These are phyloP conservation scores for Ameiurus melas DNA, from an alignment of 2,113 vertebrate species.

Conservation along the genomic window DNA sequence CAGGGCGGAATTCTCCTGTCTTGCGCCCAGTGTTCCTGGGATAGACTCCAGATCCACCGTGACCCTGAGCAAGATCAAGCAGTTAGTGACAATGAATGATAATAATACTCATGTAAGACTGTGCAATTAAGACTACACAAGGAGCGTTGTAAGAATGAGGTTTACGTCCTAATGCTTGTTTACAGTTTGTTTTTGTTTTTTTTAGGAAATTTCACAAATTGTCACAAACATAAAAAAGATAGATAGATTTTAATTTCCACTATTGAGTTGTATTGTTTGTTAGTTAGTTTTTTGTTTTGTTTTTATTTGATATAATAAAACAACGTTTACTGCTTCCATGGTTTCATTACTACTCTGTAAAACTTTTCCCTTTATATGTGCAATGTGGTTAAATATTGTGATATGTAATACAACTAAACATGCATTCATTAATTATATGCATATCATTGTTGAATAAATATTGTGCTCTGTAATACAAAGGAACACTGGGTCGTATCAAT, in stretches of 20 bases:
- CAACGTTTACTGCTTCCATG: background rate
- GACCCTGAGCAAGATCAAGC: background rate
- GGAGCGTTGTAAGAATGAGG: background rate
- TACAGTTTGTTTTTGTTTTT: background rate
- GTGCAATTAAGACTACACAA: background rate
- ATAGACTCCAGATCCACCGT: background rate
- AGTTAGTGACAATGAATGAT: background rate
- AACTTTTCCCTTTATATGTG: background rate
- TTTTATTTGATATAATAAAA: background rate
- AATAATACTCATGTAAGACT: background rate
- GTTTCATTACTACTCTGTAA: background rate
- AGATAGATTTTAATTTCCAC: background rate
- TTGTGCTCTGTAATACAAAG: background rate
- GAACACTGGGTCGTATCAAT: background rate
- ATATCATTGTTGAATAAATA: background rate
- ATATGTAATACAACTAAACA: background rate
- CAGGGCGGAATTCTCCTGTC: no score
- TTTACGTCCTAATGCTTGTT: background rate
- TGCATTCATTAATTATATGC: no score
- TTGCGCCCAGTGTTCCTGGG: no score
- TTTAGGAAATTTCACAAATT: background rate
- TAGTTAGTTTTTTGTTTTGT: background rate
- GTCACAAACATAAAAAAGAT: background rate
- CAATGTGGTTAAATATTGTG: background rate
- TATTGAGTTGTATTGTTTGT: no score